Evolutionary conservation across 2,797 vertebrate species (phyloP).

Genomic region (Microctenopoma steveboyesi): DNA sequence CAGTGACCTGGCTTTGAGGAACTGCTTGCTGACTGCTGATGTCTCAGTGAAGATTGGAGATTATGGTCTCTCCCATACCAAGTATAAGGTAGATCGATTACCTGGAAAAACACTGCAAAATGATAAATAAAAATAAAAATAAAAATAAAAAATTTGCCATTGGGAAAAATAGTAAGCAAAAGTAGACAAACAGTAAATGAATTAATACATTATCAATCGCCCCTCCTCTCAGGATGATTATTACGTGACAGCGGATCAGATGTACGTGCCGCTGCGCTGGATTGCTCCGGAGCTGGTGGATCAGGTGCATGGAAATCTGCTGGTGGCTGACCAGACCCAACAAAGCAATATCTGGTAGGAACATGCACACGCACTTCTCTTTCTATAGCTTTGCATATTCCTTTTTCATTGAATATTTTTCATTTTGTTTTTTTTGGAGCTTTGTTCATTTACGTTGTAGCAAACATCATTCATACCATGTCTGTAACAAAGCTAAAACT

Average conservation of each 20-base stretch:
- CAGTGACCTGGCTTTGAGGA: constrained; percentile 96
- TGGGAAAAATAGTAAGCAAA: neutral
- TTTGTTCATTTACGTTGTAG: no score
- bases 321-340: constrained; percentile 92
- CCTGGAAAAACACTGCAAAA: neutral
- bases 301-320: constrained; percentile 93
- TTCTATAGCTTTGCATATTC: neutral
- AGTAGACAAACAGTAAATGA: neutral
- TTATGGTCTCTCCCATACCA: constrained; percentile 92
- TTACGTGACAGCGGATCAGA: constrained; percentile 92
- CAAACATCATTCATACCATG: no score
- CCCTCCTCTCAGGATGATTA: constrained; percentile 89
- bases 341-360: constrained; percentile 96
- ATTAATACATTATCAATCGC: neutral
- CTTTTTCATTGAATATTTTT: no score
- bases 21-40: constrained; percentile 91
- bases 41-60: constrained; percentile 96
- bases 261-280: constrained; percentile 95
- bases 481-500: no score
- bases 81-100: constrained; percentile 88
- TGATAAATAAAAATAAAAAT: no score
- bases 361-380: neutral
- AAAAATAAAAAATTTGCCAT: neutral
- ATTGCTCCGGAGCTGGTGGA: constrained; percentile 96
- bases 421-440: no score